phyloP scores from a whole-genome alignment of 2,113 vertebrate genomes.

The Regulus satrapa region DNA sequence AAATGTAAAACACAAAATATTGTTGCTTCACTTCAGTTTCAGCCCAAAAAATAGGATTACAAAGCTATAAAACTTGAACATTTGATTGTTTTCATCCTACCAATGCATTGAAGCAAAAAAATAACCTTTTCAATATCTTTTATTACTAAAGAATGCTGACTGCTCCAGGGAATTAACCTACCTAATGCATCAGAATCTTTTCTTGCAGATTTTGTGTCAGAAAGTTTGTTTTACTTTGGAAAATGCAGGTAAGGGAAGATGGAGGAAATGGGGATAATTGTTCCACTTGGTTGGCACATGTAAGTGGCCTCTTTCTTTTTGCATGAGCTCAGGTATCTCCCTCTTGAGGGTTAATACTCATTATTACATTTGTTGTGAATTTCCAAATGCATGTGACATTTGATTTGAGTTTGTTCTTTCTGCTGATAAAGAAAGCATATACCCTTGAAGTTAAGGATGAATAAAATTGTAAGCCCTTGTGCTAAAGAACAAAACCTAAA shows the following conservation, averaged over 20 bases:
- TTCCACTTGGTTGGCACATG: neutral
- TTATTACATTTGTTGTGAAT: conserved; percentile 27
- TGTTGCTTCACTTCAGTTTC: conserved; percentile 36
- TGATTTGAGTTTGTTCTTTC: conserved; percentile 15
- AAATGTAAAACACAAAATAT: conserved; percentile 13
- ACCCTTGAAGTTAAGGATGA: conserved; percentile 47
- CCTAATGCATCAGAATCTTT: neutral
- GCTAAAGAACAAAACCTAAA: conserved; percentile 39
- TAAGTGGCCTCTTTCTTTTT: neutral
- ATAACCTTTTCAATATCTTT: conserved; percentile 38
- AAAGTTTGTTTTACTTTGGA: neutral
- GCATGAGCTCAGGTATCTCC: neutral
- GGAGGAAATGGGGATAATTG: neutral
- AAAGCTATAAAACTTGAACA: conserved; percentile 1
- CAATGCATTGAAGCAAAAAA: conserved; percentile 51
- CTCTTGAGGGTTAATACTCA: neutral
- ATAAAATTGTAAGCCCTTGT: conserved; percentile 35
- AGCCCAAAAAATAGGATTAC: conserved; percentile 44
- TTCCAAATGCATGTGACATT: conserved; percentile 9
- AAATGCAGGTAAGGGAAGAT: neutral
- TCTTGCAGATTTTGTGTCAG: conserved; percentile 5
- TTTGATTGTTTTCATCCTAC: neutral
- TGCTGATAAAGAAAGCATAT: conserved; percentile 40
- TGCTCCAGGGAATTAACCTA: conserved; percentile 44
- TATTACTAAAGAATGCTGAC: neutral